These are phyloP conservation scores for Drosophila emarginata DNA, from an alignment of 2,888 invertebrate species.

Conservation along the genomic window DNA sequence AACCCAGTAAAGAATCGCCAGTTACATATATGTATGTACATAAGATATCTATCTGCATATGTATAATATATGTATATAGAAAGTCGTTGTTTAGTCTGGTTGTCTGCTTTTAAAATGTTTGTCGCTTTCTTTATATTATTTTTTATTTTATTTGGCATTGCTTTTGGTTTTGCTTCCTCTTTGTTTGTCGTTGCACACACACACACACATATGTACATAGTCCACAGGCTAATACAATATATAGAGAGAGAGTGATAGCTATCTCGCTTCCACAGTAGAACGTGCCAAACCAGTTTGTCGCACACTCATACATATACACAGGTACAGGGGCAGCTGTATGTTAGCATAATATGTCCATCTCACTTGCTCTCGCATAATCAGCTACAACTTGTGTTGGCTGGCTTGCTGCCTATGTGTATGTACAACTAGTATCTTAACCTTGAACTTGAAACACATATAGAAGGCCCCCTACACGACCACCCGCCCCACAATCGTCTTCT, in stretches of 20 bases:
- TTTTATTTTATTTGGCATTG: slow-evolving; percentile 41
- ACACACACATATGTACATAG: background rate
- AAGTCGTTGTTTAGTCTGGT: slow-evolving; percentile 9
- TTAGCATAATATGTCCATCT: slow-evolving; percentile 25
- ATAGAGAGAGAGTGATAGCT: slow-evolving; percentile 14
- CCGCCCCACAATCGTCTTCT: slow-evolving; percentile 9
- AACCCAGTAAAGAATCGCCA: background rate
- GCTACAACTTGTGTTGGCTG: slow-evolving; percentile 8
- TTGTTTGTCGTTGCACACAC: slow-evolving; percentile 64
- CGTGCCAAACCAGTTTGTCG: slow-evolving; percentile 74
- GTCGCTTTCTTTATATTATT: slow-evolving; percentile 39
- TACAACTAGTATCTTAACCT: slow-evolving; percentile 81
- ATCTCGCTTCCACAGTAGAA: slow-evolving; percentile 67
- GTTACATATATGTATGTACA: too few species aligned
- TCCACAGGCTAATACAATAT: slow-evolving; percentile 36
- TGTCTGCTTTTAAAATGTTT: slow-evolving; percentile 31
- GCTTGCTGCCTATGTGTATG: background rate
- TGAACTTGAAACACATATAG: slow-evolving; percentile 81
- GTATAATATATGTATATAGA: too few species aligned
- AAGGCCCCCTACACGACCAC: slow-evolving; percentile 5
- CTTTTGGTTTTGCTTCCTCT: slow-evolving; percentile 68
- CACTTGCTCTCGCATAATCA: slow-evolving; percentile 19
- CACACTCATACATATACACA: slow-evolving; percentile 39
- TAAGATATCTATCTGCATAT: background rate
- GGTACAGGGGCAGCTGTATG: slow-evolving; percentile 54